Conservation (phyloP, 2,888 invertebrate genomes). For the Orgyia antiqua region DNA sequence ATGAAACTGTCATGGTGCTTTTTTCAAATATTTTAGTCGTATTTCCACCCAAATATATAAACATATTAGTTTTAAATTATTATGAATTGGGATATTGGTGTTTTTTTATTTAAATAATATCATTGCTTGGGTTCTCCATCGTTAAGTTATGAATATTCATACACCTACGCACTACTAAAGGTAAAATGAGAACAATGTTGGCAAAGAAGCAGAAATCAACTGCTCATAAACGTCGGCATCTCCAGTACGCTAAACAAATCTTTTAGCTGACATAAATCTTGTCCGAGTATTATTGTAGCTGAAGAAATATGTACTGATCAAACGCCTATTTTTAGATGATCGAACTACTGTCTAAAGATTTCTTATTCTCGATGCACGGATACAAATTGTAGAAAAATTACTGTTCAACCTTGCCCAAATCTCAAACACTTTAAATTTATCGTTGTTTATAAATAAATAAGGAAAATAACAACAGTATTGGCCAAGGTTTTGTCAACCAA, state of each 20-base stretch:
- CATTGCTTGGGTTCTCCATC: no score
- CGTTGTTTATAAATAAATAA: not conserved
- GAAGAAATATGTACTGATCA: conserved; percentile 7
- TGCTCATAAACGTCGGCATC: conserved; percentile 12
- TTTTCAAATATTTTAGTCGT: no score
- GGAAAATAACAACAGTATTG: not conserved
- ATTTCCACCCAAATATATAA: no score
- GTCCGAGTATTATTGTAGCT: not conserved
- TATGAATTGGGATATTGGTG: no score
- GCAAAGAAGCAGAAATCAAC: conserved; percentile 11
- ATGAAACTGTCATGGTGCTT: no score
- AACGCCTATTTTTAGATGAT: conserved; percentile 12
- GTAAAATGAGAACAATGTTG: conserved; percentile 14
- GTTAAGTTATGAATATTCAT: no score
- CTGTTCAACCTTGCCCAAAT: not conserved
- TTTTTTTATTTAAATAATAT: no score
- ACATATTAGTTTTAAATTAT: no score
- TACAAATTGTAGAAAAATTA: not conserved
- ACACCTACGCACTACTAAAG: conserved; percentile 7
- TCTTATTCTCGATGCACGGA: not conserved
- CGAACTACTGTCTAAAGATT: not conserved
- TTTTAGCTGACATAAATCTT: conserved; percentile 9
- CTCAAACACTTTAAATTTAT: not conserved
- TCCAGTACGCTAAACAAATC: conserved; percentile 13
- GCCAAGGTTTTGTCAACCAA: not conserved